Evolutionary conservation across 2,797 vertebrate genomes (phyloP).

Genomic region (Uromys caudimaculatus): DNA sequence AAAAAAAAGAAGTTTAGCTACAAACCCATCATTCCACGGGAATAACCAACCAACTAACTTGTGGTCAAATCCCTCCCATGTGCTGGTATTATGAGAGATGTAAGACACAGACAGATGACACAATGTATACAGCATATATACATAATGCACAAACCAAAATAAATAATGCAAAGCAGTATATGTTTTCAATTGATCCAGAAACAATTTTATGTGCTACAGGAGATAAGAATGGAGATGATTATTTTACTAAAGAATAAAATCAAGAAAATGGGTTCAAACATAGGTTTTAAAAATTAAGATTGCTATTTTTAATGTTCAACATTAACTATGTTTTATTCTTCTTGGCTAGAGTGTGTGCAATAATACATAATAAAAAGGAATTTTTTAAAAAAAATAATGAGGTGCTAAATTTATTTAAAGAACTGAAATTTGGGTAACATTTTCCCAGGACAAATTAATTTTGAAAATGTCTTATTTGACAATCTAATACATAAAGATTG

Average conservation of each 20-base stretch:
- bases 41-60: slow-evolving; percentile 6
- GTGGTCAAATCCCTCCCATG: slow-evolving; percentile 35
- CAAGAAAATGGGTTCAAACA: neutral
- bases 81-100: neutral
- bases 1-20: slow-evolving; percentile 59
- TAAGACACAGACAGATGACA: neutral
- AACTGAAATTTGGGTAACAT: slow-evolving; percentile 55
- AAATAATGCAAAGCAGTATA: neutral
- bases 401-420: slow-evolving; percentile 44
- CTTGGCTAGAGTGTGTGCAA: slow-evolving; percentile 26
- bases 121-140: neutral
- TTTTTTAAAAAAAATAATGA: neutral
- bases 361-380: slow-evolving; percentile 39
- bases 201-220: neutral
- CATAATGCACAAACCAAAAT: neutral
- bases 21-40: slow-evolving; percentile 44
- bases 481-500: neutral
- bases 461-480: slow-evolving; percentile 42
- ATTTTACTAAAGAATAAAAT: neutral
- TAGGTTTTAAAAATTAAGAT: neutral
- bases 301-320: slow-evolving; percentile 35
- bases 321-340: slow-evolving; percentile 18
- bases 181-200: neutral
- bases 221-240: neutral
- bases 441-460: slow-evolving; percentile 42